A percentile compares a stretch with the other conserved stretches of the same genome.
Evolutionary conservation across 2,888 invertebrate species (phyloP).

Genomic region (Oxytorus armatus): DNA sequence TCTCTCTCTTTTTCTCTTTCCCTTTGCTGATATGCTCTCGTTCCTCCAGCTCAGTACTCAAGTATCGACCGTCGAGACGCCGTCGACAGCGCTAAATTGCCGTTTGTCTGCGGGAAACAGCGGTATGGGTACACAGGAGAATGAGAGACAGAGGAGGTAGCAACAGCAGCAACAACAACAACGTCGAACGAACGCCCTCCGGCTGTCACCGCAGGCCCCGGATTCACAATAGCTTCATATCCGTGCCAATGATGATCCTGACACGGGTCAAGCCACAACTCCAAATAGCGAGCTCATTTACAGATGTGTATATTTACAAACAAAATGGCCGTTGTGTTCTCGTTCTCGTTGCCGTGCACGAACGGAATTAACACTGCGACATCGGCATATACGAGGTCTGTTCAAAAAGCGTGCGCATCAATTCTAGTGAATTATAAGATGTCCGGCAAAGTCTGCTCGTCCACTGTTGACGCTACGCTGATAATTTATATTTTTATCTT

Average conservation of each 20-base stretch:
- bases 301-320: not conserved
- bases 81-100: constrained; percentile 78
- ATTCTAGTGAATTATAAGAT: no score
- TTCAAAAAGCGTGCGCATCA: no score
- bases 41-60: constrained; percentile 21
- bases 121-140: constrained; percentile 29
- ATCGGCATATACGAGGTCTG: no score
- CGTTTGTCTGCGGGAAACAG: constrained; percentile 76
- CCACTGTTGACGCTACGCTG: no score
- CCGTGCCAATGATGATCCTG: constrained; percentile 51
- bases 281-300: constrained; percentile 30
- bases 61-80: constrained; percentile 67
- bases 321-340: constrained; percentile 10
- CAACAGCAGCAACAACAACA: no score
- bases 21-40: not conserved
- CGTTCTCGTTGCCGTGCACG: not conserved
- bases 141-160: not conserved
- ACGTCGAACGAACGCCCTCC: constrained; percentile 51
- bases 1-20: constrained; percentile 54
- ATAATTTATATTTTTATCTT: no score
- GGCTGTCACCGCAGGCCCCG: constrained; percentile 36
- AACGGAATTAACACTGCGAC: not conserved
- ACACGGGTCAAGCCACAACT: constrained; percentile 22
- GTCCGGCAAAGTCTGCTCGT: no score
- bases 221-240: constrained; percentile 42